A percentile compares a stretch with the other conserved stretches of the same genome.
Evolutionary conservation across 1,140 invertebrate species (phyloP).

Genomic region (Platyscapa corneri): DNA sequence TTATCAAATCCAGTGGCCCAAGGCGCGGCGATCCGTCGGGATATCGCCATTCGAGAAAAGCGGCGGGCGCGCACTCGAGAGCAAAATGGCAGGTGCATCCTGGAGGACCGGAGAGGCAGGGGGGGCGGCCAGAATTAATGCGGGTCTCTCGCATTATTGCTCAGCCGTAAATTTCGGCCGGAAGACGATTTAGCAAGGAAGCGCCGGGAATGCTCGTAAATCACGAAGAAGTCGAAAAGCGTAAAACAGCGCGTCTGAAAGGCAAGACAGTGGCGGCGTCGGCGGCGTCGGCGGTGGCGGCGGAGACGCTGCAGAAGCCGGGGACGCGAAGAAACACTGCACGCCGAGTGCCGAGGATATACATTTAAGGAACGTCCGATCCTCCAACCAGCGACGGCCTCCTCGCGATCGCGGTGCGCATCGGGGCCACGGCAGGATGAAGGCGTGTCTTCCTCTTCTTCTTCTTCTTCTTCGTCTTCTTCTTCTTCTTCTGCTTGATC

Average conservation of each 20-base stretch:
- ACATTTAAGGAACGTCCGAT: constrained; percentile 56
- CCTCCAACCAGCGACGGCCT: constrained; percentile 55
- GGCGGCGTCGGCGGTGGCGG: constrained; percentile 4
- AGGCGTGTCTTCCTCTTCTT: constrained; percentile 60
- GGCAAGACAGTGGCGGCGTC: too few relatives aligned
- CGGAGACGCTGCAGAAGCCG: not conserved
- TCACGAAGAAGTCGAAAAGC: constrained; percentile 74
- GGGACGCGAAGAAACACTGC: constrained; percentile 48
- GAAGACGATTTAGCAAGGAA: constrained; percentile 75
- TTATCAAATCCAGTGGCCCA: not conserved
- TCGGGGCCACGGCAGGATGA: constrained; percentile 51
- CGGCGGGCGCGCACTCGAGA: not conserved
- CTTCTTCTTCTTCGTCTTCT: constrained; percentile 40
- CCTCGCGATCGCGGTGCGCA: constrained; percentile 33
- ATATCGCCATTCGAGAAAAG: not conserved
- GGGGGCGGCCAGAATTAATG: constrained; percentile 60
- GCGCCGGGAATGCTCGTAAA: constrained; percentile 72
- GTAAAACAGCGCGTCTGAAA: constrained; percentile 68
- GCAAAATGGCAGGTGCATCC: not conserved
- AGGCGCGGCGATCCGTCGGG: not conserved
- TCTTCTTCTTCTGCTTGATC: too few relatives aligned
- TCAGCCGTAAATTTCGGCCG: constrained; percentile 72
- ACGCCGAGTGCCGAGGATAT: constrained; percentile 11
- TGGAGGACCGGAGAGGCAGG: constrained; percentile 42
- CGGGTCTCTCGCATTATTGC: constrained; percentile 55